Percentiles rank a stretch among this genome's conserved stretches.
These are phyloP conservation scores for Entomyzon cyanotis DNA, from an alignment of 2,113 vertebrate species.

Conservation along the genomic window DNA sequence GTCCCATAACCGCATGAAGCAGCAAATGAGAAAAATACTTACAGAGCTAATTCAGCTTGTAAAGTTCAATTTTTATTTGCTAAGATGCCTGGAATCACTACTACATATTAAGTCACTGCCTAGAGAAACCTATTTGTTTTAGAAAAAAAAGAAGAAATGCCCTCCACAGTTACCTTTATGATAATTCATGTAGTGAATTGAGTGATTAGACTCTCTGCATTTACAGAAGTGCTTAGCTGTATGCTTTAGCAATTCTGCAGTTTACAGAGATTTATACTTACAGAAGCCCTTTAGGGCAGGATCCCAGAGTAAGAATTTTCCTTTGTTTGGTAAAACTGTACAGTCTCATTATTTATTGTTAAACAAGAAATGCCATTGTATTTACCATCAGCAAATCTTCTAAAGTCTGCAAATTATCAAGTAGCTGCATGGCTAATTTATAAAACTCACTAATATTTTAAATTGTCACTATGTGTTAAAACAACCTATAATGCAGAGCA, in stretches of 20 bases:
- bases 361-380: slow-evolving; percentile 12
- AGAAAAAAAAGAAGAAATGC: not conserved
- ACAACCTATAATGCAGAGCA: not conserved
- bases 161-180: not conserved
- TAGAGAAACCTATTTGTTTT: not conserved
- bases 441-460: not conserved
- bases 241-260: not conserved
- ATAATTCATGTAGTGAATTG: not conserved
- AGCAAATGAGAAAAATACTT: not conserved
- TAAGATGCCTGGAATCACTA: not conserved
- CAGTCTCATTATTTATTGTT: not conserved
- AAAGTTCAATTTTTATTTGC: not conserved
- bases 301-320: not conserved
- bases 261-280: slow-evolving; percentile 3
- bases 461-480: not conserved
- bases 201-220: not conserved
- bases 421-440: not conserved
- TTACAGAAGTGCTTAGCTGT: not conserved
- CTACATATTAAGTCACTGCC: not conserved
- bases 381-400: not conserved
- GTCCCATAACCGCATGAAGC: not conserved
- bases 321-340: slow-evolving; percentile 15
- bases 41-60: not conserved
- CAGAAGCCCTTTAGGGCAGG: not conserved
- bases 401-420: not conserved